Evolutionary conservation across 1,140 invertebrate genomes (phyloP), one percentile per base, ranked within the genome.

Genomic region (Drosophila erecta): DNA sequence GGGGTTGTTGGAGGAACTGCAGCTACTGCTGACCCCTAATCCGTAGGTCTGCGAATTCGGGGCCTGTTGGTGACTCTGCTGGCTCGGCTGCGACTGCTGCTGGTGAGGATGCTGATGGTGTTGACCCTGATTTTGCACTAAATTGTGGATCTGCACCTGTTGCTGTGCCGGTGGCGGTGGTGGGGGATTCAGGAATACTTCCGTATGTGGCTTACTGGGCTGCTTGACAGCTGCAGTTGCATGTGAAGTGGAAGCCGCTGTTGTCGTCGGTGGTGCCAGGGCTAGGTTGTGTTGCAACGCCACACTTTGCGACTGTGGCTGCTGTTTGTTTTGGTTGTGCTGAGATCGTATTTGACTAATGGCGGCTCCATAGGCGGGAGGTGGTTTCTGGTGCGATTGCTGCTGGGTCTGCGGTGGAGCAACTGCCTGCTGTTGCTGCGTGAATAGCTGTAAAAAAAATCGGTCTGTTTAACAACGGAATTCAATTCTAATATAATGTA

Each of bases 291-390:
- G 87, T 51, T 90, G 61, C 50, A 77, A 54, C 40, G n/a, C 70
- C 56, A 79, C 57, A 11, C 79, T 85, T 50, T 66, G 55, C 0
- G 60, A 53, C 38, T 60, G 58, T 24, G 71, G 81, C 33, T 83
- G 83, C 15, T 89, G 89, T 53, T 90, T 92, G 54, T 91, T 92
- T 90, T 92, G 91, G 89, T 90, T 91, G 76, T 92, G 79, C 84
- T 92, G 91, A 92, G 91, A 92, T 92, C 91, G 72, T 64, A 92
- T 90, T 91, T 92, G 91, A 90, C 90, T 92, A 79, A 92, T 92
- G 74, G 91, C 91, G 54, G 91, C 79, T 67, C 91, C 91, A 69
- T 92, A 92, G 51, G 91, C 91, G 53, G 91, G 91, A 56, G 91
- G 91, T 57, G 91, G 91, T 74, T 91, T 91, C 55, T 90, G 90